phyloP scores from a whole-genome alignment of 2,888 invertebrate genomes.

The Psylliodes chrysocephalus region DNA sequence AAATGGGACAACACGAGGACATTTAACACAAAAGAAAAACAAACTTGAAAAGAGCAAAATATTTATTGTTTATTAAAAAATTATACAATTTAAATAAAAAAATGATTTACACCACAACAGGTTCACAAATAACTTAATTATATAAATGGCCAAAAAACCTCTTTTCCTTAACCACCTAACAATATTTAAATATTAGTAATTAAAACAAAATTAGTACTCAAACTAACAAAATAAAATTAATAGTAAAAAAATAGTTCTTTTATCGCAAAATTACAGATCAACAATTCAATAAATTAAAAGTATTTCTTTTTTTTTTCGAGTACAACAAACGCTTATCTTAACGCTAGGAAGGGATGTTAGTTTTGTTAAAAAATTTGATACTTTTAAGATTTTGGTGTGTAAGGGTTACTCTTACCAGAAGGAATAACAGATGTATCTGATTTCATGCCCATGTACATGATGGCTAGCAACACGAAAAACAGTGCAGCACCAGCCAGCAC shows the following conservation, averaged over 20 bases:
- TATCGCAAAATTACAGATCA: slow-evolving; percentile 11
- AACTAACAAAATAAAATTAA: slow-evolving; percentile 13
- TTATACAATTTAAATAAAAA: slow-evolving; percentile 43
- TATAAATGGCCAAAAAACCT: slow-evolving; percentile 25
- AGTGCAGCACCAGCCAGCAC: slow-evolving; percentile 71
- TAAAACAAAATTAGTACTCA: neutral
- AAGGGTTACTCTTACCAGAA: slow-evolving; percentile 63
- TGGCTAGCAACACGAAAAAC: slow-evolving; percentile 74
- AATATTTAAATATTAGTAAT: neutral
- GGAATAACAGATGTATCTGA: slow-evolving; percentile 69
- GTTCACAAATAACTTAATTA: slow-evolving; percentile 31
- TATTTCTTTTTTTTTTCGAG: neutral
- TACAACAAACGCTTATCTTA: slow-evolving; percentile 15
- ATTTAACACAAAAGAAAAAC: slow-evolving; percentile 51
- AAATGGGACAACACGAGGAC: slow-evolving; percentile 40
- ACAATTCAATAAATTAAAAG: slow-evolving; percentile 2
- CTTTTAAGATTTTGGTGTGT: slow-evolving; percentile 31
- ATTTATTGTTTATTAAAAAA: slow-evolving; percentile 65
- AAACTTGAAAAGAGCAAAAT: slow-evolving; percentile 58
- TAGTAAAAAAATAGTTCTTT: neutral
- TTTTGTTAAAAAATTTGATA: slow-evolving; percentile 4
- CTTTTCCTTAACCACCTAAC: slow-evolving; percentile 19
- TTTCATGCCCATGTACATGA: slow-evolving; percentile 75
- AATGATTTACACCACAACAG: slow-evolving; percentile 35
- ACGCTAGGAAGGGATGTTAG: slow-evolving; percentile 2